Evolutionary conservation across 2,113 vertebrate genomes (phyloP).

Genomic region (Crotalus helleri): DNA sequence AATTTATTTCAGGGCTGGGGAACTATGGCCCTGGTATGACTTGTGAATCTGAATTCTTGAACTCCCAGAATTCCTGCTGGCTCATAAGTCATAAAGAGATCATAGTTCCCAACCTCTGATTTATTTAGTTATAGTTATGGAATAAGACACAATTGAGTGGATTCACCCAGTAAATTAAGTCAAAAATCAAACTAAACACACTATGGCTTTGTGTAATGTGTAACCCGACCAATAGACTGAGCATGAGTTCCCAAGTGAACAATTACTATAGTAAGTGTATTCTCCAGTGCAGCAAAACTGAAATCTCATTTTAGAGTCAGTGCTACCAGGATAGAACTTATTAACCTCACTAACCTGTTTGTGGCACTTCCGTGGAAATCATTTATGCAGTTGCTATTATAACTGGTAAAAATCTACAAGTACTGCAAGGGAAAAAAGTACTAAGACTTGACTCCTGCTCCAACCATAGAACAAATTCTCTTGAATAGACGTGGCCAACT

Average conservation of each 20-base stretch:
- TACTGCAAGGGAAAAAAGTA: neutral
- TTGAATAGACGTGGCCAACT: neutral
- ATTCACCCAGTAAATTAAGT: neutral
- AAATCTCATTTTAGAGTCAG: neutral
- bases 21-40: neutral
- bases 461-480: neutral
- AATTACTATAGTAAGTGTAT: neutral
- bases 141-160: neutral
- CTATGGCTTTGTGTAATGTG: neutral
- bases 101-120: neutral
- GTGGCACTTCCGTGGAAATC: neutral
- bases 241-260: neutral
- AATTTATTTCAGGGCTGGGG: neutral
- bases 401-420: neutral
- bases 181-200: neutral
- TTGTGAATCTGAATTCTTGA: neutral
- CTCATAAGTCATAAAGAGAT: neutral
- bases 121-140: neutral
- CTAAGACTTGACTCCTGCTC: neutral
- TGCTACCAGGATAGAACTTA: neutral
- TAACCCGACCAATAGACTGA: neutral
- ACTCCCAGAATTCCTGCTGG: neutral
- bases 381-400: neutral
- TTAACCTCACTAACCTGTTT: neutral
- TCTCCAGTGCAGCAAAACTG: neutral